These are phyloP conservation scores for Hephaestus fuliginosus DNA, from an alignment of 2,797 vertebrate species.

Conservation along the genomic window DNA sequence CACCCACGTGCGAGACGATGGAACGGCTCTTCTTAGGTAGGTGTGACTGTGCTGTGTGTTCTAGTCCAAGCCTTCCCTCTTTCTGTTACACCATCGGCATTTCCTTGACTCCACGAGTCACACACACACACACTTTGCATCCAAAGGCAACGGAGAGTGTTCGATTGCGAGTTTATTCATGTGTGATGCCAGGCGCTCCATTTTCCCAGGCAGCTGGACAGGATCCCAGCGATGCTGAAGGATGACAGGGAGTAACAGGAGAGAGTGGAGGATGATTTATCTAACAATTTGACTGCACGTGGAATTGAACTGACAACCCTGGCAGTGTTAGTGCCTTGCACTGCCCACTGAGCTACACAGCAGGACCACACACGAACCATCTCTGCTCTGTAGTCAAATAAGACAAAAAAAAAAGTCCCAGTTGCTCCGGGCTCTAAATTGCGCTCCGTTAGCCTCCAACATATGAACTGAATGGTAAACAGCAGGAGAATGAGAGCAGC, in stretches of 20 bases:
- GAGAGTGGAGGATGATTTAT: conserved; percentile 8
- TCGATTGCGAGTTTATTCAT: not conserved
- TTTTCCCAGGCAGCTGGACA: conserved; percentile 37
- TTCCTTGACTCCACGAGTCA: conserved; percentile 41
- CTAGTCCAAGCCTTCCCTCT: conserved; percentile 9
- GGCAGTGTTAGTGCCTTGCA: conserved; percentile 7
- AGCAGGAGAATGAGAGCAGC: conserved; percentile 63
- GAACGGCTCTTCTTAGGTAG: conserved; percentile 32
- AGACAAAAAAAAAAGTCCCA: conserved; percentile 2
- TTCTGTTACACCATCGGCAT: conserved; percentile 51
- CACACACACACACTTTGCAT: conserved; percentile 10
- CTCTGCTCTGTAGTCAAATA: not conserved
- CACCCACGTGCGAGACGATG: conserved; percentile 76
- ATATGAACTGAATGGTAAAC: conserved; percentile 72
- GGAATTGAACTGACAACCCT: conserved; percentile 10
- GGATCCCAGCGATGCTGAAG: conserved; percentile 27
- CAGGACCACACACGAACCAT: conserved; percentile 28
- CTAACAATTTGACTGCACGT: not conserved
- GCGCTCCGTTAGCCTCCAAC: conserved; percentile 33
- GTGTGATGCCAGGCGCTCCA: conserved; percentile 28
- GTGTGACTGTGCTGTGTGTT: conserved; percentile 27
- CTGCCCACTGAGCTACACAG: not conserved
- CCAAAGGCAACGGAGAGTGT: conserved; percentile 14
- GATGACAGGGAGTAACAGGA: conserved; percentile 42
- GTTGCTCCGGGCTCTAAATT: conserved; percentile 15